Evolutionary conservation across 2,113 vertebrate species (phyloP), one percentile per base, ranked within the genome.

Genomic region (Myotis brandtii): DNA sequence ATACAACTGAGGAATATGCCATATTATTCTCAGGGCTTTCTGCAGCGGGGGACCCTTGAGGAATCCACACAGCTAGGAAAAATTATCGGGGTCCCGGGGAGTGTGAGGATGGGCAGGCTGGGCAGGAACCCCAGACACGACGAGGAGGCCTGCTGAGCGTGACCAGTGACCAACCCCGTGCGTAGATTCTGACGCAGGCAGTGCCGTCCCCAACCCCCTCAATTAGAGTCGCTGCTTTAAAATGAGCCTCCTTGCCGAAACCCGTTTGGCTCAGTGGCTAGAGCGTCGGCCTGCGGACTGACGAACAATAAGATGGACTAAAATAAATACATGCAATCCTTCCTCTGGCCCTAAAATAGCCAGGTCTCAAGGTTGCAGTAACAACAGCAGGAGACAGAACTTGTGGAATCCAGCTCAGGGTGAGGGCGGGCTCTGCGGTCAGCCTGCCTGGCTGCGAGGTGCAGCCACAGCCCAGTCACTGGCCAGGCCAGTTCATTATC

Each of bases 181-280:
- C 23, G 11, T 37, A 27, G 64, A 40, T 75, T 77, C 40, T 18
- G 18, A 50, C 2, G 5, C 67, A 59, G 56, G 56, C 56, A 10
- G 8, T 16, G 21, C 4, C 27, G 7, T 54, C 2, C 0, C 18
- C 30, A 17, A 4, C 3, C 25, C 0, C 40, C 0, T 37, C 17
- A 72, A 3, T 48, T 43, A 37, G 14, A 95, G 34, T n/a, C 66
- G 23, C 18, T 50, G 32, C 40, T 95, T 84, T 79, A 69, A 86
- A 76, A 70, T 1, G 9, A 18, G 21, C 18, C 67, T 46, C 12
- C 11, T 9, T 43, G 43, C 43, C 43, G 1, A 43, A 43, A 43
- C 43, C 43, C 1, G 43, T 43, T 43, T 43, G 43, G 43, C 43
- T 43, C 43, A 43, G 43, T 43, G 43, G 43, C 7, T 43, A 43